Evolutionary conservation across 2,888 invertebrate genomes (phyloP).

Genomic region (Drosophila pseudotalamancana): DNA sequence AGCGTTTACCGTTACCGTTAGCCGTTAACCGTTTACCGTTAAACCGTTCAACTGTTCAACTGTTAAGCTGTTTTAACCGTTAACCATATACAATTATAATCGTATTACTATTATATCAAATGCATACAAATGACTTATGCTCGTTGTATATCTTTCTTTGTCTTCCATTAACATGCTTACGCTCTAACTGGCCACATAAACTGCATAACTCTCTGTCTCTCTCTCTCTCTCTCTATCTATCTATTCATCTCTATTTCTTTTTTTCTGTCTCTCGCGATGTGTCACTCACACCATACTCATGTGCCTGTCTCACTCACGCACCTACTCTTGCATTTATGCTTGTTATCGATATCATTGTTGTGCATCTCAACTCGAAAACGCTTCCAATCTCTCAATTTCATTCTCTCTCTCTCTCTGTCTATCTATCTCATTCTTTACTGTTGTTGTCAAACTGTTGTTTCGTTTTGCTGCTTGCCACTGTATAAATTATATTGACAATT

Average conservation of each 20-base stretch:
- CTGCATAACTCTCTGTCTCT: conserved; percentile 29
- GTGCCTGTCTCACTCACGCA: conserved; percentile 13
- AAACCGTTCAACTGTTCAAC: too few species aligned
- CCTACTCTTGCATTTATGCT: conserved; percentile 7
- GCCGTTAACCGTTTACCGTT: conserved; percentile 28
- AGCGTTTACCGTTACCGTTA: conserved; percentile 42
- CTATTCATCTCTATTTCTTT: conserved; percentile 2
- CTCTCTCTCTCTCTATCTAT: conserved; percentile 5
- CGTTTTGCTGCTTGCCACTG: conserved; percentile 20
- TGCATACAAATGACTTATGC: conserved; percentile 79
- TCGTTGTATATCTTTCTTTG: conserved; percentile 81
- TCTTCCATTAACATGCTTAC: conserved; percentile 76
- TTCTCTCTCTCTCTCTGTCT: background rate
- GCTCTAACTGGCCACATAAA: conserved; percentile 58
- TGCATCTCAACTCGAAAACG: conserved; percentile 4
- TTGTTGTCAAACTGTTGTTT: conserved; percentile 14
- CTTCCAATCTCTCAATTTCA: background rate
- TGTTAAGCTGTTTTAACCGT: too few species aligned
- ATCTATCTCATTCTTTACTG: background rate
- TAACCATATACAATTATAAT: conserved; percentile 16
- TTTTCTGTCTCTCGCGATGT: background rate
- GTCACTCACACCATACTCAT: background rate
- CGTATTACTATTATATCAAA: conserved; percentile 22
- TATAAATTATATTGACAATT: conserved; percentile 49
- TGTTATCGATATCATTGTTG: conserved; percentile 44